Percentiles rank a stretch among this genome's conserved stretches.
Conservation (phyloP, 2,797 vertebrate species). For the Emys orbicularis region DNA sequence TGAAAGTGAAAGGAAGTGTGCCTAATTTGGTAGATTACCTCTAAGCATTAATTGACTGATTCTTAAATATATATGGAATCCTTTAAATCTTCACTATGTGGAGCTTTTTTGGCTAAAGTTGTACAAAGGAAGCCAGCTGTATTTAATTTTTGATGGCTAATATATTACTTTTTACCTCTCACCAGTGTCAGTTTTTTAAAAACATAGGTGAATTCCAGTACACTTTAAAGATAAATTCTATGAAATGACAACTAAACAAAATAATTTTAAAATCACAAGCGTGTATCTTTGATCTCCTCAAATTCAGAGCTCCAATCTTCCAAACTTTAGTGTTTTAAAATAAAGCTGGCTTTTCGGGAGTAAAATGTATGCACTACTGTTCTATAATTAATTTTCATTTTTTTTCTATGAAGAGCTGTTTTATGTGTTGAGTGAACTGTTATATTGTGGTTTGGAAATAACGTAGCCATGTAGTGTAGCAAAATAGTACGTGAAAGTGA, state of each 20-base stretch:
- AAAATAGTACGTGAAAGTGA: slow-evolving; percentile 81
- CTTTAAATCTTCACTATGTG: slow-evolving; percentile 53
- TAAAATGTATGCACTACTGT: slow-evolving; percentile 85
- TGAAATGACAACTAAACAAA: slow-evolving; percentile 44
- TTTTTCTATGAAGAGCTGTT: slow-evolving; percentile 77
- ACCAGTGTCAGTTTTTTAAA: slow-evolving; percentile 68
- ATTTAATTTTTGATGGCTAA: slow-evolving; percentile 43
- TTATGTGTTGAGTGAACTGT: slow-evolving; percentile 80
- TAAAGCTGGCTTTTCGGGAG: slow-evolving; percentile 82
- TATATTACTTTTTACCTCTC: slow-evolving; percentile 64
- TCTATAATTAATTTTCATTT: slow-evolving; percentile 79
- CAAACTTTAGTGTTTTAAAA: slow-evolving; percentile 73
- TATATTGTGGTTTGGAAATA: slow-evolving; percentile 80
- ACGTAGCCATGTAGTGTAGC: slow-evolving; percentile 83
- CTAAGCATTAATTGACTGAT: slow-evolving; percentile 49
- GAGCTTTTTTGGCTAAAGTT: slow-evolving; percentile 71
- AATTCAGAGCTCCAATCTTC: slow-evolving; percentile 76
- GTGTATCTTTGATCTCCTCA: slow-evolving; percentile 71
- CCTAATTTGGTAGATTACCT: slow-evolving; percentile 60
- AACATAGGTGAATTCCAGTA: slow-evolving; percentile 68
- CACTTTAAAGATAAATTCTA: slow-evolving; percentile 75
- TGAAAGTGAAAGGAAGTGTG: slow-evolving; percentile 47
- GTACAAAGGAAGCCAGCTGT: slow-evolving; percentile 63
- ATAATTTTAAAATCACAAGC: slow-evolving; percentile 71
- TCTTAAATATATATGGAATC: slow-evolving; percentile 29